Evolutionary conservation across 2,797 vertebrate genomes (phyloP), one percentile per base, ranked within the genome.

Genomic region (Tarsius wallacei): DNA sequence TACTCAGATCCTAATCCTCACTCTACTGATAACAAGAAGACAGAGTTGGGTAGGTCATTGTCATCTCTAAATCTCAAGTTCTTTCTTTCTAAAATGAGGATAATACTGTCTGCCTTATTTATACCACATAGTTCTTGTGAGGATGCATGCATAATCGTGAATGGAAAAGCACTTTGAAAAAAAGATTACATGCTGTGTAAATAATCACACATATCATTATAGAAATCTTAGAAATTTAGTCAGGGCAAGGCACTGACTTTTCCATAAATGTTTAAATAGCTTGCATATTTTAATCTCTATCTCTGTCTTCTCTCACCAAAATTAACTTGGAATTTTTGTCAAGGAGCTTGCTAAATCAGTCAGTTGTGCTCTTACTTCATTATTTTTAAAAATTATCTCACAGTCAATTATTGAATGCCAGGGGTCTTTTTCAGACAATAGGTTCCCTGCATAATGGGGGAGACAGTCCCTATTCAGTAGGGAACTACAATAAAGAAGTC

Each of bases 361-460:
- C 93, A 87, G 33, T 96, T 94, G 81, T 83, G 64, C 82, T 94
- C 59, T 93, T 42, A 64, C 31, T 96, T 55, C 28, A 82, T 22
- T 93, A 91, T 90, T 93, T 96, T 77, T 90, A 95, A 71, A 95
- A 94, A 96, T 74, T 81, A 68, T 90, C 90, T 91, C 93, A 91
- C 10, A 49, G 66, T 74, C 57, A 78, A 94, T 84, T 74, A 14
- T 21, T 86, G 33, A 63, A 86, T n/a, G 17, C 49, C 94, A 13
- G 77, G 36, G n/a, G 31, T 77, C 42, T 66, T 80, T 95, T 81
- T 53, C 19, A 90, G 84, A 97, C 15, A 88, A 92, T 49, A 63
- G n/a, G 22, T 71, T 81, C 87, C 42, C 21, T 84, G 68, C 83
- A 26, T 33, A 66, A 81, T 12, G 49, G 36, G 7, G 81, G 36